phyloP scores from a whole-genome alignment of 2,888 invertebrate genomes.

The Pandemis corylana region DNA sequence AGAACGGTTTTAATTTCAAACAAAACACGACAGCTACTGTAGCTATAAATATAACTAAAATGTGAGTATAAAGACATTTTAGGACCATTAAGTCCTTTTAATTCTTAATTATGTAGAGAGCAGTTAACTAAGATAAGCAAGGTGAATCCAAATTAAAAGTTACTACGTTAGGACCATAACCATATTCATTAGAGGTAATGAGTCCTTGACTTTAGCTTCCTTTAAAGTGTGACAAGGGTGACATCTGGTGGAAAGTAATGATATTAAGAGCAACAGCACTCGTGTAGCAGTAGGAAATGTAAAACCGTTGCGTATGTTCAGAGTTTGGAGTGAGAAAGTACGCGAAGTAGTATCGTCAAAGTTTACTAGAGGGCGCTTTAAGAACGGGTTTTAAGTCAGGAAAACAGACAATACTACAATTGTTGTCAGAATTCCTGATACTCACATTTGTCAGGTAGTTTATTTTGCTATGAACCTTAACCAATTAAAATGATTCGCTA shows the following conservation, averaged over 20 bases:
- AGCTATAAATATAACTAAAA: neutral
- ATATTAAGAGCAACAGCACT: neutral
- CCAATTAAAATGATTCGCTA: no score
- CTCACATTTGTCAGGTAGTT: neutral
- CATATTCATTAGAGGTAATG: conserved; percentile 27
- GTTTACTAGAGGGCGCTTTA: conserved; percentile 17
- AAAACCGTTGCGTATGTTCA: no score
- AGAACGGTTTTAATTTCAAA: neutral
- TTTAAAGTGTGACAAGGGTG: neutral
- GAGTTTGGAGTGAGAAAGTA: neutral
- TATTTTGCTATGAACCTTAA: neutral
- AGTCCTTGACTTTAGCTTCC: neutral
- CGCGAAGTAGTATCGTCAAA: conserved; percentile 1
- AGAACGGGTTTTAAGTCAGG: no score
- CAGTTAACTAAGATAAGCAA: conserved; percentile 31
- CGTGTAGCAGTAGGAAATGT: neutral
- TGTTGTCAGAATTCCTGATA: no score
- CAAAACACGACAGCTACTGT: neutral
- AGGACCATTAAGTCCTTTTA: conserved; percentile 17
- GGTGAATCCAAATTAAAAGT: conserved; percentile 30
- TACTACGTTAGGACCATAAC: conserved; percentile 25
- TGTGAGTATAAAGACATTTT: conserved; percentile 19
- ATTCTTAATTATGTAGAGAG: conserved; percentile 16
- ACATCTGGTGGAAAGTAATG: conserved; percentile 20
- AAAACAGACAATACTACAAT: no score